Evolutionary conservation across 2,888 invertebrate species (phyloP).

Genomic region (Metopia argyrocephala): DNA sequence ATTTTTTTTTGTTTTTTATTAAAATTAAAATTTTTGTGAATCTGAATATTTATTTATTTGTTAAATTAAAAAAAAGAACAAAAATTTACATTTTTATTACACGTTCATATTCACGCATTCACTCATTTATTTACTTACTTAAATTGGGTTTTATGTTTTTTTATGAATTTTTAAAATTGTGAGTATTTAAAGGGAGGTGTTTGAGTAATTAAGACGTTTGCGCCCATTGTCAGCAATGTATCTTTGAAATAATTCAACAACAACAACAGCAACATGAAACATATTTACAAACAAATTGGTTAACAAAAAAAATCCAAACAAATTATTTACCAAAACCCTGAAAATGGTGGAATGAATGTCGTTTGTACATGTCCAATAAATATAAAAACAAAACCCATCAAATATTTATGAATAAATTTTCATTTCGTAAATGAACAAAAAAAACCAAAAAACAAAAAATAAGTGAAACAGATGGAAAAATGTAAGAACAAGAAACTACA

Average conservation of each 20-base stretch:
- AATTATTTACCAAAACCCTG: background rate
- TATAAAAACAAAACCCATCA: slow-evolving; percentile 48
- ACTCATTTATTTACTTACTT: background rate
- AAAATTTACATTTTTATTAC: slow-evolving; percentile 69
- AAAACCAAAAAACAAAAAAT: slow-evolving; percentile 14
- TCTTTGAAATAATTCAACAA: slow-evolving; percentile 5
- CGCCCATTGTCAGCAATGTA: slow-evolving; percentile 65
- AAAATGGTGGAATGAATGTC: background rate
- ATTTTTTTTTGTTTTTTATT: slow-evolving; percentile 26
- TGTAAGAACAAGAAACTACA: slow-evolving; percentile 11
- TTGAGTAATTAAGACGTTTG: slow-evolving; percentile 77
- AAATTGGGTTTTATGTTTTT: background rate
- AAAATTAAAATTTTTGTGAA: slow-evolving; percentile 63
- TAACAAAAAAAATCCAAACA: background rate
- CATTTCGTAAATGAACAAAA: slow-evolving; percentile 58
- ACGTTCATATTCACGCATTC: slow-evolving; percentile 19
- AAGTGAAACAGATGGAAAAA: background rate
- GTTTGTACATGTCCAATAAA: slow-evolving; percentile 39
- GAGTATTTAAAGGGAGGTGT: slow-evolving; percentile 65
- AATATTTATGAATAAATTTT: slow-evolving; percentile 63
- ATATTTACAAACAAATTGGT: slow-evolving; percentile 54
- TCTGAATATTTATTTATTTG: slow-evolving; percentile 49
- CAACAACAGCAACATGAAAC: slow-evolving; percentile 37
- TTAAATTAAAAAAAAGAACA: background rate
- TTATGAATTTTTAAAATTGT: background rate